A percentile compares a stretch with the other conserved stretches of the same genome.
phyloP scores from a whole-genome alignment of 2,113 vertebrate genomes.

The Lasiurus borealis region DNA sequence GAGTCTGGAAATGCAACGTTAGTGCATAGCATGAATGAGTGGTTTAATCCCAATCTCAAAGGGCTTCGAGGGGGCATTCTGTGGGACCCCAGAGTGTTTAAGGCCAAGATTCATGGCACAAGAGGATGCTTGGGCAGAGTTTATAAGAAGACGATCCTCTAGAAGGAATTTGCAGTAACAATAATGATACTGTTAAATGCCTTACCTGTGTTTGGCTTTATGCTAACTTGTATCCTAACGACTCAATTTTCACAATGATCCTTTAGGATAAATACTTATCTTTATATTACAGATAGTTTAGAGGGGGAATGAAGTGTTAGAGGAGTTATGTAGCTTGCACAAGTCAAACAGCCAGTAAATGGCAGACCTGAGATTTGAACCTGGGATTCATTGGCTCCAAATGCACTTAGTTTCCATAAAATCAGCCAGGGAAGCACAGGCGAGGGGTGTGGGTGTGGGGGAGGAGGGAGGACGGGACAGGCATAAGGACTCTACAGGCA shows the following conservation, averaged over 20 bases:
- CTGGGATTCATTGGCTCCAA: background rate
- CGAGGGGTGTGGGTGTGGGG: fast-evolving
- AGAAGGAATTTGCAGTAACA: background rate
- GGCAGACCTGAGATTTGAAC: background rate
- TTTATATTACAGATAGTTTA: background rate
- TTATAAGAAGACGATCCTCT: background rate
- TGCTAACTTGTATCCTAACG: background rate
- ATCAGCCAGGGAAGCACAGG: background rate
- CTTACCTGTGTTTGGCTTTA: background rate
- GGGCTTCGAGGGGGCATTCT: background rate
- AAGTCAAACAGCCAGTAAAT: background rate
- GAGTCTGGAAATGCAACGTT: background rate
- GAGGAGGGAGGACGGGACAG: too few species aligned
- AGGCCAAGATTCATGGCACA: background rate
- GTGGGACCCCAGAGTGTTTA: background rate
- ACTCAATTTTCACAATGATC: background rate
- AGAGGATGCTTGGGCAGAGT: conserved; percentile 11
- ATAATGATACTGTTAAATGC: background rate
- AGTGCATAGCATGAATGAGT: background rate
- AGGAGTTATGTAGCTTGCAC: background rate
- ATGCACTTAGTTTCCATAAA: background rate
- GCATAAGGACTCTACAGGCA: background rate
- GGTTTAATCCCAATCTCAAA: background rate
- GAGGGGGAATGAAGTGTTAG: background rate
- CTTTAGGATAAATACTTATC: background rate